Base-by-base conservation (phyloP, 2,113 vertebrate genomes). In the Rhipidura dahli region DNA sequence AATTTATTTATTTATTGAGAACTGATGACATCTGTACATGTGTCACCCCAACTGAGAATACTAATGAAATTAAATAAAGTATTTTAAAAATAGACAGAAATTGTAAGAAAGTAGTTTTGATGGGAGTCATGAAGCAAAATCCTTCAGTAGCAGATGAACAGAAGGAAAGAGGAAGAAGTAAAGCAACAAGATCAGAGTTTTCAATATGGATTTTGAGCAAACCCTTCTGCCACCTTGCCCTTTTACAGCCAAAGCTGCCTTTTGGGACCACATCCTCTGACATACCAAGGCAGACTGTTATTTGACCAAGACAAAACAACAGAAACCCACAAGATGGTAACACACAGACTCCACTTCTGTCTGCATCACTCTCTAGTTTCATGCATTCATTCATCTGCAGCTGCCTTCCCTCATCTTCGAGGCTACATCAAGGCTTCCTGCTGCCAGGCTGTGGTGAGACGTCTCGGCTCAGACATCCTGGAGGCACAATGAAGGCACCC, bases 291-390 rank as follows among this genome's bases (percentile, higher is more conserved):
- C n/a, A 89, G 45, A 19, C n/a, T 76, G n/a, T 45, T 65, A 33
- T n/a, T 63, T 83, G 45, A 56, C 30, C 42, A 50, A 83, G 56
- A 61, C 54, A 85, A 80, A 95, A 90, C 60, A 93, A 60, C 64
- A 85, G 70, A 95, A 93, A 51, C 24, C 14, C 66, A 42, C n/a
- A 70, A 77, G 59, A 80, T n/a, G 39, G 66, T 83, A 77, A 77
- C 63, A 47, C 6, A 15, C 66, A 81, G 54, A 54, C 47, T 63
- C 19, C 1, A 0, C 35, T 82, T 87, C 84, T 91, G 61, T 88
- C 87, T 77, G 64, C 92, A 60, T 93, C 54, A 64, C 82, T 89
- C 87, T 96, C 90, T 68, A 9, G 92, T 96, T 96, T 93, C 85
- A 82, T 35, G 49, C 68, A 57, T 82, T 93, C 90, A 70, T 90